phyloP scores from a whole-genome alignment of 2,797 vertebrate species.

The Ara ararauna region DNA sequence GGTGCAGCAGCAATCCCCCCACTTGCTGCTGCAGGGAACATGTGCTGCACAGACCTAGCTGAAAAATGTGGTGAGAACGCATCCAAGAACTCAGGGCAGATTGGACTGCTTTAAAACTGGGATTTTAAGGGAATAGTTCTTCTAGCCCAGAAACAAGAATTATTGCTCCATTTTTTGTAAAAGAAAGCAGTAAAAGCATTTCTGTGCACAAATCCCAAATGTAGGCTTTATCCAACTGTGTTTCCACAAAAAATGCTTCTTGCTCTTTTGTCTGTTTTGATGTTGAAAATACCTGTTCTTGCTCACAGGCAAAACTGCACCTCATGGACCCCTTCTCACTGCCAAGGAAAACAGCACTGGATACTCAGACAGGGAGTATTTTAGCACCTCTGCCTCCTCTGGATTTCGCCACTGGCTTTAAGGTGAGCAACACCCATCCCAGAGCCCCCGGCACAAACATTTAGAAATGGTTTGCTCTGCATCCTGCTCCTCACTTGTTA shows the following conservation, averaged over 20 bases:
- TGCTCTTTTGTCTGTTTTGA: constrained; percentile 5
- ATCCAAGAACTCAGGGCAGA: neutral
- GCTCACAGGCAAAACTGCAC: neutral
- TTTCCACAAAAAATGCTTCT: neutral
- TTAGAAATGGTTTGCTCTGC: neutral
- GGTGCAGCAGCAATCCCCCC: neutral
- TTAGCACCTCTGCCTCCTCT: neutral
- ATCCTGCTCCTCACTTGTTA: neutral
- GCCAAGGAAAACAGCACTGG: neutral
- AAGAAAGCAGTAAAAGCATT: neutral
- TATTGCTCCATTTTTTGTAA: neutral
- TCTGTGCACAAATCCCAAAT: neutral
- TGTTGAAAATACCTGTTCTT: constrained; percentile 15
- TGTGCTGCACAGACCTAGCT: constrained; percentile 29
- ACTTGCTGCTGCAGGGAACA: neutral
- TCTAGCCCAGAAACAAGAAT: neutral
- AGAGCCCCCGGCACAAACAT: neutral
- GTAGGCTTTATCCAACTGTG: neutral
- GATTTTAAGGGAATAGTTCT: constrained; percentile 19
- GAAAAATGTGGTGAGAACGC: neutral
- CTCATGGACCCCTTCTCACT: neutral
- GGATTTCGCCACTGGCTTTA: neutral
- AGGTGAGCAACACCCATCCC: neutral
- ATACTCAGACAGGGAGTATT: neutral
- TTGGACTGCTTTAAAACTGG: neutral